Conservation (phyloP, 2,797 vertebrate species). For the Oreochromis mossambicus region DNA sequence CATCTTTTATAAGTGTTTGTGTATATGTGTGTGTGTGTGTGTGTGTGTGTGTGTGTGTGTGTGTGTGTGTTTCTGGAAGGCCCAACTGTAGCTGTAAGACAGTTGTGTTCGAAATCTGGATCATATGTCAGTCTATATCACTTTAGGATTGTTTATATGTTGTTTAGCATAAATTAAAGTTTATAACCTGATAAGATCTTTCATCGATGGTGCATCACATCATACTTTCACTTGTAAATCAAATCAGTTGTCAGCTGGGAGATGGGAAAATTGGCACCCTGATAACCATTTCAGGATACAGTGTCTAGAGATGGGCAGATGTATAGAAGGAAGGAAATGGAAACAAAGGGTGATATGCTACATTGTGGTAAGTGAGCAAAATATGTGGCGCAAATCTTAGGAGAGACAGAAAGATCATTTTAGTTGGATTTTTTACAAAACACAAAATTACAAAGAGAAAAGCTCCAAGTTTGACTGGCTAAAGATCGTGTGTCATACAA, state of each 20-base stretch:
- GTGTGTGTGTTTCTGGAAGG: background rate
- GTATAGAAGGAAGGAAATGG: background rate
- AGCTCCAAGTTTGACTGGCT: background rate
- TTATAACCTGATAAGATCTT: background rate
- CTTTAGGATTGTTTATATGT: background rate
- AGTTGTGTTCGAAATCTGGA: conserved; percentile 9
- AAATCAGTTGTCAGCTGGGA: background rate
- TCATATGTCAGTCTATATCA: background rate
- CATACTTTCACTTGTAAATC: background rate
- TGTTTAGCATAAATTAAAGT: background rate
- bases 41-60: conserved; percentile 1
- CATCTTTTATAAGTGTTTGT: conserved; percentile 15
- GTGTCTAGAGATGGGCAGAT: background rate
- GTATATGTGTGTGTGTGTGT: conserved; percentile 17
- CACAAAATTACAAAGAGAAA: background rate
- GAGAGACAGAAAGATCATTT: background rate
- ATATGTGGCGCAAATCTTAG: background rate
- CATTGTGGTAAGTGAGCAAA: background rate
- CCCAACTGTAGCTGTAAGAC: conserved; percentile 4
- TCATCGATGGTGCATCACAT: background rate
- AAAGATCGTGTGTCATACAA: background rate
- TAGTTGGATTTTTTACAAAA: background rate
- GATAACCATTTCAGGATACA: background rate
- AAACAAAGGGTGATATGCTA: background rate
- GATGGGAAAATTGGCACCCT: background rate